Evolutionary conservation across 2,888 invertebrate species (phyloP), one percentile per base, ranked within the genome.

Genomic region (Perizoma affinitatum): DNA sequence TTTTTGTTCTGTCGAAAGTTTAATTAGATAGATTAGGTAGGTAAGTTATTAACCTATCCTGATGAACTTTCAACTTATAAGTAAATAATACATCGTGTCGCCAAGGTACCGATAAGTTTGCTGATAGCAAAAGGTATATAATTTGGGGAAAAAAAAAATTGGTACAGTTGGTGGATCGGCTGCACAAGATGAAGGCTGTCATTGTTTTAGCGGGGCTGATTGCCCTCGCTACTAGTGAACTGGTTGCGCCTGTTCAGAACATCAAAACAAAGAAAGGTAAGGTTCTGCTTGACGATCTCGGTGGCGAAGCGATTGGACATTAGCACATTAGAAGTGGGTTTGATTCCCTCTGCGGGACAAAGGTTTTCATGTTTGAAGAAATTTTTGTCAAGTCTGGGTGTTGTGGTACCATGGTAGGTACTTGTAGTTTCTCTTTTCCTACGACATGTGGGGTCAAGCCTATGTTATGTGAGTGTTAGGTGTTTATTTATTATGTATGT

Each of bases 111-210:
- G 34, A 10, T 35, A 43, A 54, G 40, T 11, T 44, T 8, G 10
- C 5, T 35, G 58, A 55, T 63, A 58, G 36, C 4, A 43, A 11
- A 43, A 33, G 6, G 48, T 63, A 63, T 63, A 58, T 43, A 58
- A 58, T 41, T 9, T 10, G 46, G 36, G 36, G 7, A 33, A 36
- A 34, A 7, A n/a, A 4, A 46, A 7, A 9, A n/a, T 45, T 10
- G 10, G 40, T 61, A 82, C 80, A 82, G 82, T 81, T 78, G 61
- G 61, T 71, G 66, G 66, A 65, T 65, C 62, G 63, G 65, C 63
- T 58, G 65, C 59, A 63, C 68, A 83, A 71, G 61, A 85, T 84
- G 87, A 87, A 82, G 80, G 80, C 83, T 78, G 77, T 86, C 74
- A 66, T 85, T 61, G 67, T 86, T 52, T 71, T 87, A 41, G 76